phyloP scores from a whole-genome alignment of 2,113 vertebrate species.

The Chunga burmeisteri region DNA sequence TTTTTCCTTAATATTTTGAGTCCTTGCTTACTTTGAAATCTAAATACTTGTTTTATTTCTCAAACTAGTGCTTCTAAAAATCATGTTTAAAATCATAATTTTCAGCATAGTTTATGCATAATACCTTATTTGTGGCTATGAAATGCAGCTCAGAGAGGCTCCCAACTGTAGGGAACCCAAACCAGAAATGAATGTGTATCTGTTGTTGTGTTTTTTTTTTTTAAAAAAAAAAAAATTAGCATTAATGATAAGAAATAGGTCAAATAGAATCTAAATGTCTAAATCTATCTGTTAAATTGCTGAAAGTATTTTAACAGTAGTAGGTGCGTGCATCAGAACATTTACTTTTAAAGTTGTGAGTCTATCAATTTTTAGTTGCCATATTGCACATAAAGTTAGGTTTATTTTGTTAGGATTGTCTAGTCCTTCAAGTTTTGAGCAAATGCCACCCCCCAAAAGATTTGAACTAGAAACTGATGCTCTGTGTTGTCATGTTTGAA shows the following conservation, averaged over 20 bases:
- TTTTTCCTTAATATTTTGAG: not conserved
- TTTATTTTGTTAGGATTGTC: not conserved
- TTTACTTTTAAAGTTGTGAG: not conserved
- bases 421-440: not conserved
- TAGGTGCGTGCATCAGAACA: not conserved
- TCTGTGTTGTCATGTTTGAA: not conserved
- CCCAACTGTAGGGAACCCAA: not conserved
- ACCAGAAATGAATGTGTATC: not conserved
- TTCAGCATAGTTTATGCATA: not conserved
- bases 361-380: not conserved
- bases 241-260: not conserved
- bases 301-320: not conserved
- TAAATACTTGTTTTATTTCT: not conserved
- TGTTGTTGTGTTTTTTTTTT: not conserved
- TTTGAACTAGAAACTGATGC: not conserved
- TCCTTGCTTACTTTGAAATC: not conserved
- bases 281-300: not conserved
- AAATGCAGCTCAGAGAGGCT: not conserved
- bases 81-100: not conserved
- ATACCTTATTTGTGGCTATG: not conserved
- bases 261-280: not conserved
- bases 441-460: slow-evolving; percentile 17
- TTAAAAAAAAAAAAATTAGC: too few relatives aligned
- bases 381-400: not conserved
- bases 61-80: not conserved